Base-by-base conservation (phyloP, 1,140 invertebrate species). In the Cydia fagiglandana region DNA sequence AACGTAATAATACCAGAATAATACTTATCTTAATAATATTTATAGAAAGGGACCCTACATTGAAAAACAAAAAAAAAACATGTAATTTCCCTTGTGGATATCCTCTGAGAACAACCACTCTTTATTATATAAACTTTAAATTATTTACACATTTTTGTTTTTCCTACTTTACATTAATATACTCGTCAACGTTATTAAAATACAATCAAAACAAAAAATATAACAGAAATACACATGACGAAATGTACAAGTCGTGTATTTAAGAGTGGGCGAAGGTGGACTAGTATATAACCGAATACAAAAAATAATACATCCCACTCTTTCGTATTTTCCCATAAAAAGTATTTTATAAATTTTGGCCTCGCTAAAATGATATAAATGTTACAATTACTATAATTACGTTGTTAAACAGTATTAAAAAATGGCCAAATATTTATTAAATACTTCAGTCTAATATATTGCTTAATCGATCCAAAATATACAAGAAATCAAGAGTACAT, bases 61-160 rank as follows among this genome's bases (percentile, higher is more conserved):
- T 38, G 13, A 79, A 85, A 84, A 81, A 81, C 86, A 84, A 84
- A 84, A 70, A 68, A 24, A 68, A 73, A 53, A 30, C 38, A 53
- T 41, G 74, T 85, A 83, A 84, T 86, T 84, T 70, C 66, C 66
- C 66, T 70, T 83, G 84, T 81, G 84, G 83, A 77, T 77, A 82
- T 86, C 80, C 91, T 93, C 85, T 80, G 83, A 93, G 91, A 91
- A 91, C 83, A 85, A 77, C 86, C 86, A 82, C 86, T 86, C 81
- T 92, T 93, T 93, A 91, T 91, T 93, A 91, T 93, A 93, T 93
- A 93, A 93, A 93, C 90, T 93, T 93, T 91, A 91, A 91, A 89
- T 93, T 93, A 93, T 93, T 90, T 93, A 93, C 91, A 93, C 85
- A 90, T 93, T 91, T 70, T 88, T 87, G 87, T 90, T 91, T 87